These are phyloP conservation scores for Bufo bufo DNA, from an alignment of 2,113 vertebrate genomes.

Conservation along the genomic window DNA sequence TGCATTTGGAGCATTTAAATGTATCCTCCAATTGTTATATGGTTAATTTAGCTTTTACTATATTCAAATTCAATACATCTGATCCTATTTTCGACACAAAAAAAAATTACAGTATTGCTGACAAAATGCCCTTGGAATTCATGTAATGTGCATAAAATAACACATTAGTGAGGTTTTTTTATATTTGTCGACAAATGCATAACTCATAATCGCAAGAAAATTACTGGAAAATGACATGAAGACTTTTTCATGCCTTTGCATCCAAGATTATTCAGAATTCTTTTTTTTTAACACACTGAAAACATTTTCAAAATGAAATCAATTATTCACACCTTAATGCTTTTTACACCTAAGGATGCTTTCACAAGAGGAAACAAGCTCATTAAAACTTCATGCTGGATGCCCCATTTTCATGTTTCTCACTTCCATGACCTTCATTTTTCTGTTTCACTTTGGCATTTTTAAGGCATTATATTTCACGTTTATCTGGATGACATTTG, in stretches of 20 bases:
- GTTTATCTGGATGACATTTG: slow-evolving; percentile 36
- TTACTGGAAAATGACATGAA: slow-evolving; percentile 49
- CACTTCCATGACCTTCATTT: slow-evolving; percentile 55
- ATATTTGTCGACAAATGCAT: slow-evolving; percentile 49
- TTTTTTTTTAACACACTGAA: slow-evolving; percentile 38
- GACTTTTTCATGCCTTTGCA: slow-evolving; percentile 49
- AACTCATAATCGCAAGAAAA: slow-evolving; percentile 44
- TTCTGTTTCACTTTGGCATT: slow-evolving; percentile 28
- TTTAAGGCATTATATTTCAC: slow-evolving; percentile 48
- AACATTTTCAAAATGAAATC: slow-evolving; percentile 58
- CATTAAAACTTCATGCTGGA: slow-evolving; percentile 56
- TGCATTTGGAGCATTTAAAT: neutral
- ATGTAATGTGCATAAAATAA: slow-evolving; percentile 8
- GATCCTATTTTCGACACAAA: too few species aligned
- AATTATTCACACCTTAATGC: slow-evolving; percentile 59
- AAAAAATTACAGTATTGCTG: neutral
- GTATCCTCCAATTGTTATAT: neutral
- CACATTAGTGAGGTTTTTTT: slow-evolving; percentile 13
- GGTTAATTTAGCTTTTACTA: neutral
- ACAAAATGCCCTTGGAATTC: slow-evolving; percentile 9
- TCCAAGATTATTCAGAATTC: slow-evolving; percentile 42
- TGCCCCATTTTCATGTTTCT: slow-evolving; percentile 54
- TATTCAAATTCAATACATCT: too few species aligned
- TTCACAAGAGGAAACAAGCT: slow-evolving; percentile 54
- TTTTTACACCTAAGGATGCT: slow-evolving; percentile 58